phyloP scores from a whole-genome alignment of 2,888 invertebrate species.

The Rhamphomyia laevipes region DNA sequence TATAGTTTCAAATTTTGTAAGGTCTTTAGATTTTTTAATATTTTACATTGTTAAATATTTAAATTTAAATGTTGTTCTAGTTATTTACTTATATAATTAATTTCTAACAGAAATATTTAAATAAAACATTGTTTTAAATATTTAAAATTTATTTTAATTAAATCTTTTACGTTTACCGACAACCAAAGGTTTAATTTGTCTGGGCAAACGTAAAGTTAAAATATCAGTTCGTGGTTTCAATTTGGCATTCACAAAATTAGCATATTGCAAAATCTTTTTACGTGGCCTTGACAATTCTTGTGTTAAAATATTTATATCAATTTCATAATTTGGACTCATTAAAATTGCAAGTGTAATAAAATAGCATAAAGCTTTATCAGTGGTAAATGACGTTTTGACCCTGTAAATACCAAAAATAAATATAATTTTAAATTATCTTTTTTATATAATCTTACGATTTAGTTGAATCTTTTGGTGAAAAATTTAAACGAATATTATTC shows the following conservation, averaged over 20 bases:
- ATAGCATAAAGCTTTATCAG: slow-evolving; percentile 31
- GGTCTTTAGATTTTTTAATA: no score
- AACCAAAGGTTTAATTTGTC: not conserved
- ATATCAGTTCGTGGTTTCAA: slow-evolving; percentile 18
- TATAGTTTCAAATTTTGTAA: no score
- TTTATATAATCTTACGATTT: slow-evolving; percentile 10
- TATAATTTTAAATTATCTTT: not conserved
- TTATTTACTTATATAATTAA: no score
- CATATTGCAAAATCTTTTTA: slow-evolving; percentile 25
- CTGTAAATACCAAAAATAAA: slow-evolving; percentile 15
- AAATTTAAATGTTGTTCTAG: no score
- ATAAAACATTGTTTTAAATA: no score
- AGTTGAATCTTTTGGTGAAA: slow-evolving; percentile 21
- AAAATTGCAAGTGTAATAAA: slow-evolving; percentile 29
- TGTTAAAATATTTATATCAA: slow-evolving; percentile 22
- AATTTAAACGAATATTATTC: slow-evolving; percentile 29
- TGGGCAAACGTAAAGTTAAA: slow-evolving; percentile 24
- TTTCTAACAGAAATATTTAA: no score
- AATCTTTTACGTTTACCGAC: no score
- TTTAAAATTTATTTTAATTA: no score
- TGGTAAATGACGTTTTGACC: slow-evolving; percentile 22
- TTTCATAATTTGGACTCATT: slow-evolving; percentile 24
- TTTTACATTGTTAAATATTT: no score
- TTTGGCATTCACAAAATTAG: slow-evolving; percentile 24
- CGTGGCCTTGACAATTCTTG: slow-evolving; percentile 24